Evolutionary conservation across 2,113 vertebrate species (phyloP).

Genomic region (Phocoena phocoena): DNA sequence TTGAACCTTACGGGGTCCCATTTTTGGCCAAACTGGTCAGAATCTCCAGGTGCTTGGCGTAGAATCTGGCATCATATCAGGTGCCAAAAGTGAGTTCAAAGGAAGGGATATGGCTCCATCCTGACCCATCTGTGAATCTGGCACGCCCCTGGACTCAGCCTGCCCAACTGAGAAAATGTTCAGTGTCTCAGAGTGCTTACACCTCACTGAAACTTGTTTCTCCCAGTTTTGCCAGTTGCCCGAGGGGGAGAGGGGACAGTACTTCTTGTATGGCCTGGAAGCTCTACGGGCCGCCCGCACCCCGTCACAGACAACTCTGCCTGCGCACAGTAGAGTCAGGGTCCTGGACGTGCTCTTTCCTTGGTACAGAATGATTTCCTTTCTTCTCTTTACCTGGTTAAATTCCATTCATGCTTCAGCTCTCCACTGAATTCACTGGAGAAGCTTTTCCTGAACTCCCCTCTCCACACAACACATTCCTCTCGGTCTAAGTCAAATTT

Average conservation of each 20-base stretch:
- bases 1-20: background rate
- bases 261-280: background rate
- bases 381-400: background rate
- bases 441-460: background rate
- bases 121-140: background rate
- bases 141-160: background rate
- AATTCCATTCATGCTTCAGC: background rate
- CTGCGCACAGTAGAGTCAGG: accelerated
- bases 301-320: background rate
- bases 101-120: background rate
- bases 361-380: too few relatives aligned
- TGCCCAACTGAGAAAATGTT: background rate
- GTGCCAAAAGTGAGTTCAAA: background rate
- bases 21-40: background rate
- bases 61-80: background rate
- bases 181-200: background rate
- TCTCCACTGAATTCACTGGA: background rate
- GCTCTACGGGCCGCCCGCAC: background rate
- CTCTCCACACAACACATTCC: background rate
- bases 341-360: too few relatives aligned
- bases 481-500: background rate
- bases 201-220: too few relatives aligned
- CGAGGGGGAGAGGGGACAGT: background rate
- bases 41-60: background rate
- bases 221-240: too few relatives aligned